A percentile compares a stretch with the other conserved stretches of the same genome.
Evolutionary conservation across 2,113 vertebrate genomes (phyloP).

Genomic region (Hippocampus comes): DNA sequence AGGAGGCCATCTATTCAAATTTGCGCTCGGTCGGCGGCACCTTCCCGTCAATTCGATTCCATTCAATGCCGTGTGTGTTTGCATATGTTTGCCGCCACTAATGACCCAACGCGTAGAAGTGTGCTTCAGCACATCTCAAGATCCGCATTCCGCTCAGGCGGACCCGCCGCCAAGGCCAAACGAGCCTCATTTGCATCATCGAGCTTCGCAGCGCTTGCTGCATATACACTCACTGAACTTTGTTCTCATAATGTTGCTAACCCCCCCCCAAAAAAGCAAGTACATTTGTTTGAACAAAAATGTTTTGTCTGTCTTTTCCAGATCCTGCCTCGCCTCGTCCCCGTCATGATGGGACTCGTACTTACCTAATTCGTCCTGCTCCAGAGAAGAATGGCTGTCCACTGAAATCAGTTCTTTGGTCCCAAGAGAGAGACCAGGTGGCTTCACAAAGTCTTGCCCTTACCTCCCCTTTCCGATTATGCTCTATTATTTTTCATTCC

Average conservation of each 20-base stretch:
- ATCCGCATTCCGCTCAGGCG: neutral
- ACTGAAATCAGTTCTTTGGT: conserved; percentile 41
- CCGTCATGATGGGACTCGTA: conserved; percentile 35
- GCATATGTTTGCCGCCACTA: conserved; percentile 16
- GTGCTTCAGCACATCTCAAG: neutral
- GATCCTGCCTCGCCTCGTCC: conserved; percentile 31
- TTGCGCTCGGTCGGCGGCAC: conserved; percentile 42
- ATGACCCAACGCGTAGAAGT: neutral
- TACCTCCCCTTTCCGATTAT: conserved; percentile 29
- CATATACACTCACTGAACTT: no score
- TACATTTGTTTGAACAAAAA: neutral
- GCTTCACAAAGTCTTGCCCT: conserved; percentile 45
- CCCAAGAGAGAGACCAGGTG: conserved; percentile 33
- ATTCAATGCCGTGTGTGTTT: conserved; percentile 46
- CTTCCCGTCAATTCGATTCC: conserved; percentile 43
- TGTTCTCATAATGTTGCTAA: neutral
- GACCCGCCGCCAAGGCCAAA: neutral
- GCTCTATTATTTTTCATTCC: conserved; percentile 31
- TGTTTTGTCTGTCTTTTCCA: conserved; percentile 51
- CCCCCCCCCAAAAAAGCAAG: neutral
- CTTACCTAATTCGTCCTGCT: conserved; percentile 23
- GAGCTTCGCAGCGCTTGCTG: neutral
- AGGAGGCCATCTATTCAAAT: conserved; percentile 48
- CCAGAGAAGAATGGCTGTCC: conserved; percentile 26
- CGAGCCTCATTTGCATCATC: neutral